Conservation (phyloP, 2,113 vertebrate genomes). For the Craseonycteris thonglongyai region DNA sequence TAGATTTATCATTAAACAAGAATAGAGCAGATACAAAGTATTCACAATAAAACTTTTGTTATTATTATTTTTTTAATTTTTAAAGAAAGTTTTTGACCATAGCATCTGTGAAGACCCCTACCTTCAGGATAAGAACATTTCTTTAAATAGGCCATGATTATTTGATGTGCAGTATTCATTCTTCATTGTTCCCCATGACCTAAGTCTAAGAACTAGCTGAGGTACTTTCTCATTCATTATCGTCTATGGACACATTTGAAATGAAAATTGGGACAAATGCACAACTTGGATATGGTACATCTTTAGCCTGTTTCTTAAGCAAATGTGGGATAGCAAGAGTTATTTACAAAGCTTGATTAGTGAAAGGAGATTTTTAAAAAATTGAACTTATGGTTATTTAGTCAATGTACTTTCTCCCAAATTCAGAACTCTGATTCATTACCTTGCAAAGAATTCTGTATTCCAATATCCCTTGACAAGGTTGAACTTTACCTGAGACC, state of each 20-base stretch:
- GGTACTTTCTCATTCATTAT: not conserved
- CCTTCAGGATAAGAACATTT: not conserved
- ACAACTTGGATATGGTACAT: not conserved
- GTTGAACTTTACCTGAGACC: not conserved
- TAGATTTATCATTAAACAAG: not conserved
- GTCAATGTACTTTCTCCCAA: not conserved
- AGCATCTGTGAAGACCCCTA: not conserved
- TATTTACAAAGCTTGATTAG: not conserved
- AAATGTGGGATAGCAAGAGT: not conserved
- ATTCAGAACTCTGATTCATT: not conserved
- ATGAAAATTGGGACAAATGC: not conserved
- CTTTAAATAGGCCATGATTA: not conserved
- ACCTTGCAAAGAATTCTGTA: not conserved
- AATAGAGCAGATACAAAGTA: too few relatives aligned
- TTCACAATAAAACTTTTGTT: not conserved
- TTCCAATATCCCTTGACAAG: not conserved
- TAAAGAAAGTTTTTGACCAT: not conserved
- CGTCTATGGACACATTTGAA: not conserved
- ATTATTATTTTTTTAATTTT: too few relatives aligned
- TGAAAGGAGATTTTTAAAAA: not conserved
- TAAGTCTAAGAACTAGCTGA: not conserved
- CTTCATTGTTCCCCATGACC: not conserved
- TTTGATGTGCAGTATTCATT: not conserved
- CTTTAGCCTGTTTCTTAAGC: not conserved
- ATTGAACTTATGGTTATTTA: not conserved